These are phyloP conservation scores for Stramonita haemastoma DNA, from an alignment of 2,888 invertebrate genomes.

Conservation along the genomic window DNA sequence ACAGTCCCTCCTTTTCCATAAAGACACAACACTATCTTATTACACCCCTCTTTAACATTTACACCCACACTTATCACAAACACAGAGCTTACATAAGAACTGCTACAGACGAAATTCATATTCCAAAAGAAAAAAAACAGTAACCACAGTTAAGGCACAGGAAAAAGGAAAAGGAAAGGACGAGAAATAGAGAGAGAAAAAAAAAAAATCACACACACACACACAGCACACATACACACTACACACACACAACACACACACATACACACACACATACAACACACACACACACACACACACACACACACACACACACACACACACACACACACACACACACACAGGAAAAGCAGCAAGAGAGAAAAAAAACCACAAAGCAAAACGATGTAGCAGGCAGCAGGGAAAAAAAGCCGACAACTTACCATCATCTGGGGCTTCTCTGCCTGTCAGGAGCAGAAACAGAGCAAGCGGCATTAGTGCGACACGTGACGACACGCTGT, in stretches of 20 bases:
- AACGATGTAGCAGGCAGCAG: background rate
- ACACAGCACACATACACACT: no score
- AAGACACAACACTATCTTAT: no score
- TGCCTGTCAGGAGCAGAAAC: slow-evolving; percentile 42
- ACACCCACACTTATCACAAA: no score
- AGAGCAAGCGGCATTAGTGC: slow-evolving; percentile 44
- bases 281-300: background rate
- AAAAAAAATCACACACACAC: background rate
- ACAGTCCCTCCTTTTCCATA: no score
- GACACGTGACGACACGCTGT: slow-evolving; percentile 15
- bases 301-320: background rate
- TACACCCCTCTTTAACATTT: no score
- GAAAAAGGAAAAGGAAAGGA: background rate
- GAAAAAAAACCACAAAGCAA: background rate
- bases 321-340: background rate
- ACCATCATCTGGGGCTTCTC: slow-evolving; percentile 54
- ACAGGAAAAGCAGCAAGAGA: background rate
- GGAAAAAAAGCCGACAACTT: slow-evolving; percentile 38
- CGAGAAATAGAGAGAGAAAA: background rate
- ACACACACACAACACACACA: background rate
- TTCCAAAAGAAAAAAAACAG: background rate
- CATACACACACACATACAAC: background rate
- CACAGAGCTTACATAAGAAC: no score
- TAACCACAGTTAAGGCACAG: background rate
- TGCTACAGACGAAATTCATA: no score